Conservation (phyloP, 2,797 vertebrate genomes). For the Onychomys torridus region DNA sequence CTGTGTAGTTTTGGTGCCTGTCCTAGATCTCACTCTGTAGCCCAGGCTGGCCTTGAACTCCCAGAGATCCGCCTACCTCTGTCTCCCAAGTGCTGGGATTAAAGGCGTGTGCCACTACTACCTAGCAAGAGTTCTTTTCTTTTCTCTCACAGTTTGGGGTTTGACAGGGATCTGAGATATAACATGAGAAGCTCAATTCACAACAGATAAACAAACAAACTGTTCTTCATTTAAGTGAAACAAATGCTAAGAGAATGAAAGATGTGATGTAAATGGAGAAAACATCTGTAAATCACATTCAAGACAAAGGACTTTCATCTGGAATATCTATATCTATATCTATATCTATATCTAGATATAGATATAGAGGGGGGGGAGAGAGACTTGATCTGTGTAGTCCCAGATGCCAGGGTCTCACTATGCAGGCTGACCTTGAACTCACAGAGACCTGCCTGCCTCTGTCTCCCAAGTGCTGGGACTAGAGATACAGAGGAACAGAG, state of each 20-base stretch:
- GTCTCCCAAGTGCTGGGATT: no score
- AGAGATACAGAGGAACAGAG: neutral
- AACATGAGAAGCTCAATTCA: neutral
- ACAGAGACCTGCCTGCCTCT: neutral
- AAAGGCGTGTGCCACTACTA: no score
- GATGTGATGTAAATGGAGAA: neutral
- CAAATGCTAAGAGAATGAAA: neutral
- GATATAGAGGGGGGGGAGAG: no score
- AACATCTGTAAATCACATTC: neutral
- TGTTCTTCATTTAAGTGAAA: neutral
- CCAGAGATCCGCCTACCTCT: no score
- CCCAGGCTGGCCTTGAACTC: no score
- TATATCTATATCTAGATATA: no score
- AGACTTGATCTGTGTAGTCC: neutral
- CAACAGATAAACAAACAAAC: neutral
- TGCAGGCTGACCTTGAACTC: neutral
- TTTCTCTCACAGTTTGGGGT: neutral
- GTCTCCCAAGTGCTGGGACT: neutral
- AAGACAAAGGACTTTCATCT: neutral
- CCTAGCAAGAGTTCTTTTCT: no score
- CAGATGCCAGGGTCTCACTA: neutral
- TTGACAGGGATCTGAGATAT: neutral
- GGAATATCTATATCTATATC: no score
- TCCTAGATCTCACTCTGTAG: no score
- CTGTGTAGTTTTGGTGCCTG: no score